Base-by-base conservation (phyloP, 2,113 vertebrate species). In the Callospermophilus lateralis region DNA sequence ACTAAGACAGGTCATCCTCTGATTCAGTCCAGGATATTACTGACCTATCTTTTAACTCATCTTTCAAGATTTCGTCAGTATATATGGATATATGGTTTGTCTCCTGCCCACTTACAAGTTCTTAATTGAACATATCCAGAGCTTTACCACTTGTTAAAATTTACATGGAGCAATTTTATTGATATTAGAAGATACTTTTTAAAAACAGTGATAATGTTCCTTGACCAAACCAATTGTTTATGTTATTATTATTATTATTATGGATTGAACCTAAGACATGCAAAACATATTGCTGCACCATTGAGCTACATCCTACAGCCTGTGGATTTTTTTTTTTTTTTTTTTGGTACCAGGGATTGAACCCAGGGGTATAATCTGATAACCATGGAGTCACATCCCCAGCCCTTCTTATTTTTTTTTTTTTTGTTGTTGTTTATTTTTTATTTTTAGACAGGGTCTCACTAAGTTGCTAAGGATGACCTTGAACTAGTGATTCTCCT, bases 141-240 rank as follows among this genome's bases (percentile, higher is more conserved):
- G 37, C 5, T 83, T 87, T 72, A 17, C n/a, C 74, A 10, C 74
- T 78, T 78, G 37, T 92, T 77, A 74, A 94, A 90, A 86, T 45
- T 74, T 76, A 72, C 10, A 34, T 42, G 15, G 26, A 84, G 20
- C 20, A 76, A 70, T 92, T 70, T 89, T 88, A 74, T 45, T 86
- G 78, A 86, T 51, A 55, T 17, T 68, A n/a, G 19, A 53, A 55
- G 51, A 30, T 93, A 53, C 37, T 92, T 87, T 91, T 85, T 17
- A 16, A 90, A 84, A 39, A 58, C 42, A 92, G 48, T 26, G 16
- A 61, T n/a, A 17, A 51, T 76, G 80, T 84, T 48, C 48, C 72
- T 92, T 86, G 34, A 86, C 11, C 51, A 83, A 61, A 22, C 22
- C 28, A 80, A 61, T 67, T 81, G 48, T 51, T 51, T 51, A 51